Evolutionary conservation across 2,888 invertebrate genomes (phyloP).

Genomic region (Cerastis leucographa): DNA sequence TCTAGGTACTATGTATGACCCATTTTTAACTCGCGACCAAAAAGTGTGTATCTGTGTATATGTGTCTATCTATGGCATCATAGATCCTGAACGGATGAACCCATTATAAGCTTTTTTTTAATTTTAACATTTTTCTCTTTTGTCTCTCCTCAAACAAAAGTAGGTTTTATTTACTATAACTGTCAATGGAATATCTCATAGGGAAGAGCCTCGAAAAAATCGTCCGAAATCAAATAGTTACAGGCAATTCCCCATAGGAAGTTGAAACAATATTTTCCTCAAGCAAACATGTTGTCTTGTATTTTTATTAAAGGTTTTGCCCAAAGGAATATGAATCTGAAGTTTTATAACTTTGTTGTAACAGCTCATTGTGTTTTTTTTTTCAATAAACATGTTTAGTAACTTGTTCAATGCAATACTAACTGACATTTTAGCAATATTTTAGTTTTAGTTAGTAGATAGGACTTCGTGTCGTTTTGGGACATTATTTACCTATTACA

Average conservation of each 20-base stretch:
- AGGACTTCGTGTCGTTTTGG: not conserved
- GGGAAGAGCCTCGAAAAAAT: not conserved
- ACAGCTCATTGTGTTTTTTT: constrained; percentile 18
- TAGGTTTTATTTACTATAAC: not conserved
- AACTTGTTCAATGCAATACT: not conserved
- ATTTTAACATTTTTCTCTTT: not conserved
- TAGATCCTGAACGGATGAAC: too few species aligned
- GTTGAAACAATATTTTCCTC: constrained; percentile 5
- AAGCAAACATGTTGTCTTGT: not conserved
- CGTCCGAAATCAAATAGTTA: constrained; percentile 8
- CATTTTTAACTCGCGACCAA: too few species aligned
- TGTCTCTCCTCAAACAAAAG: not conserved
- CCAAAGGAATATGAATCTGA: constrained; percentile 18
- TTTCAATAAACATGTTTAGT: constrained; percentile 3
- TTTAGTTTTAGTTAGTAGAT: not conserved
- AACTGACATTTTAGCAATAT: not conserved
- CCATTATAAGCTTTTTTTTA: not conserved
- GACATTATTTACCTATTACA: not conserved
- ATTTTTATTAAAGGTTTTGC: constrained; percentile 12
- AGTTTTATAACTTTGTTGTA: not conserved
- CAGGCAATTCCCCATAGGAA: not conserved
- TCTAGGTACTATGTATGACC: too few species aligned
- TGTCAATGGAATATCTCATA: not conserved
- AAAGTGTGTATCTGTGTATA: too few species aligned
- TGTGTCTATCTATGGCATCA: too few species aligned